Evolutionary conservation across 2,113 vertebrate species (phyloP).

Genomic region (Uropsilus gracilis): DNA sequence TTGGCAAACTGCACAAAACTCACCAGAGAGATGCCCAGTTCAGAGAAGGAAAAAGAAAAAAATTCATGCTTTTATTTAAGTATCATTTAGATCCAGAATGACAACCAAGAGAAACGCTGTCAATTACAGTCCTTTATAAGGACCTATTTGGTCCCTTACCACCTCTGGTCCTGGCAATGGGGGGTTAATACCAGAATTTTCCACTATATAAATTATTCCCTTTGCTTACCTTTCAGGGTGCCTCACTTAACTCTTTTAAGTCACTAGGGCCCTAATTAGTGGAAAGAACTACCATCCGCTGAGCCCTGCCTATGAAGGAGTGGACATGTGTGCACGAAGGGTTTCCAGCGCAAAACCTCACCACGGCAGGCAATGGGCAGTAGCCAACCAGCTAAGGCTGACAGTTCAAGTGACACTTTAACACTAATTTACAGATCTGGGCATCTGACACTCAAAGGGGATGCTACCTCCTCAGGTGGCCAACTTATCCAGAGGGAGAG

Average conservation of each 20-base stretch:
- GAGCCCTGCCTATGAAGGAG: constrained; percentile 21
- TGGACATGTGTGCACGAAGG: not conserved
- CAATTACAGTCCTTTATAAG: not conserved
- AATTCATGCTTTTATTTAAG: not conserved
- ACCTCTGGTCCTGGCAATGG: not conserved
- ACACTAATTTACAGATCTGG: not conserved
- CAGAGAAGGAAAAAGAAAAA: not conserved
- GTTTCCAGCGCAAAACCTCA: not conserved
- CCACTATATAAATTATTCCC: constrained; percentile 69
- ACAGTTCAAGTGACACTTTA: not conserved
- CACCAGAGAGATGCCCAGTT: not conserved
- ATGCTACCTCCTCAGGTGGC: not conserved
- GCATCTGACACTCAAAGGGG: not conserved
- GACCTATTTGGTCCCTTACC: not conserved
- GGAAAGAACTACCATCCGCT: not conserved
- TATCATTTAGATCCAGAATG: not conserved
- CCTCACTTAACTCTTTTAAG: constrained; percentile 44
- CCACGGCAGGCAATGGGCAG: fast-evolving
- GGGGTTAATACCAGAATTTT: constrained; percentile 59
- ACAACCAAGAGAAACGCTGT: not conserved
- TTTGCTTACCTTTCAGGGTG: constrained; percentile 56
- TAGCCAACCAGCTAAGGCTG: too few relatives aligned
- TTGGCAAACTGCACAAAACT: not conserved
- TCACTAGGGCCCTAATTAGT: constrained; percentile 75
- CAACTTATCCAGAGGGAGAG: not conserved